Conservation (phyloP, 2,888 invertebrate species). For the Eupithecia pulchellata region DNA sequence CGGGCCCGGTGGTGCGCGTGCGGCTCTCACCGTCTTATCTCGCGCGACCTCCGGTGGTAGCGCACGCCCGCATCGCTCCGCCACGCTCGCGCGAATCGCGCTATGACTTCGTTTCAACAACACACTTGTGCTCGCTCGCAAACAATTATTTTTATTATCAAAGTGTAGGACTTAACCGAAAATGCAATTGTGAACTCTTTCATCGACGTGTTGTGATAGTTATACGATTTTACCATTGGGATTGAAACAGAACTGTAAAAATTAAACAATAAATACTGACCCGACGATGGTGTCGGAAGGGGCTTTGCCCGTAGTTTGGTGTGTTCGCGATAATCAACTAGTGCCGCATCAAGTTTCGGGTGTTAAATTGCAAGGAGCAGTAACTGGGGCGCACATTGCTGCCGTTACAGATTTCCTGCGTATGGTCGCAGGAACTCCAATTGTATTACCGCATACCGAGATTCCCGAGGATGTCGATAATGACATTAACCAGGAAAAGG, state of each 20-base stretch:
- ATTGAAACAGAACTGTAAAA: conserved; percentile 42
- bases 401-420: conserved; percentile 88
- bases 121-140: conserved; percentile 68
- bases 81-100: conserved; percentile 66
- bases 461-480: conserved; percentile 75
- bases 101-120: conserved; percentile 74
- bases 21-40: conserved; percentile 85
- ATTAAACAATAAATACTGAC: conserved; percentile 52
- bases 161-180: conserved; percentile 70
- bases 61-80: conserved; percentile 77
- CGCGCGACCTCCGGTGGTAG: conserved; percentile 84
- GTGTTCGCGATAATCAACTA: conserved; percentile 88
- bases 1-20: conserved; percentile 73
- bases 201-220: conserved; percentile 50
- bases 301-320: conserved; percentile 88
- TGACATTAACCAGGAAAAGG: conserved; percentile 77
- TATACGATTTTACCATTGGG: conserved; percentile 32
- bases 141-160: conserved; percentile 65
- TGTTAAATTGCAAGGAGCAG: conserved; percentile 87
- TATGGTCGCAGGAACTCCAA: conserved; percentile 87
- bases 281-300: conserved; percentile 87
- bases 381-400: conserved; percentile 88
- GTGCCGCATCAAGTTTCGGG: conserved; percentile 88
- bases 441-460: conserved; percentile 83
- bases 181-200: conserved; percentile 66